phyloP scores from a whole-genome alignment of 2,113 vertebrate species.

The Suncus etruscus region DNA sequence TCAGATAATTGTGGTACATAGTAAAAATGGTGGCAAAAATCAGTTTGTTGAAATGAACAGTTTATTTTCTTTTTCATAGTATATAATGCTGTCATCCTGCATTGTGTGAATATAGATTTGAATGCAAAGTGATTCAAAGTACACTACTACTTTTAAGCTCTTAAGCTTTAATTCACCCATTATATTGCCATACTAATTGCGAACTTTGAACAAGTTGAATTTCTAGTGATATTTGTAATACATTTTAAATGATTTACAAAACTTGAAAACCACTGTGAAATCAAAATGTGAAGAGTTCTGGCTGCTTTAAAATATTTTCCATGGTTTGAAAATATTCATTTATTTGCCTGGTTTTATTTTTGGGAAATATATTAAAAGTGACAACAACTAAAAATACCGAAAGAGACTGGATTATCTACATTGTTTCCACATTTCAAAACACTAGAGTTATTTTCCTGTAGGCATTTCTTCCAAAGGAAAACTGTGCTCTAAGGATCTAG shows the following conservation, averaged over 20 bases:
- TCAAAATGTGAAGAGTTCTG: not conserved
- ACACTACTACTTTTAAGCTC: not conserved
- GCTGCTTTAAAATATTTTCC: not conserved
- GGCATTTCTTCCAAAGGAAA: conserved; percentile 81
- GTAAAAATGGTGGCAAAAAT: not conserved
- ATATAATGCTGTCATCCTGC: not conserved
- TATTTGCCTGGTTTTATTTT: conserved; percentile 12
- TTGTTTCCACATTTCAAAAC: conserved; percentile 83
- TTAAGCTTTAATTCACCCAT: conserved; percentile 5
- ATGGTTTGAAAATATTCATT: conserved; percentile 27
- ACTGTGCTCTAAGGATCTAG: conserved; percentile 82
- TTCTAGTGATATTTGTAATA: not conserved
- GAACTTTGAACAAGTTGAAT: conserved; percentile 29
- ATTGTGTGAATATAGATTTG: not conserved
- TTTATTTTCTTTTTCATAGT: not conserved
- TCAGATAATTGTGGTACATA: not conserved
- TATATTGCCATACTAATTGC: not conserved
- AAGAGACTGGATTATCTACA: conserved; percentile 70
- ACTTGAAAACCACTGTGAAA: not conserved
- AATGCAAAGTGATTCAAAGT: conserved; percentile 4
- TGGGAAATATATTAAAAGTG: conserved; percentile 19
- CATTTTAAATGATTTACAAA: conserved; percentile 12
- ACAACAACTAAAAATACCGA: not conserved
- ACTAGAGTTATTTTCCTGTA: conserved; percentile 85
- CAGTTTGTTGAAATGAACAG: not conserved